phyloP scores from a whole-genome alignment of 2,888 invertebrate genomes.

The Sturmia bella region DNA sequence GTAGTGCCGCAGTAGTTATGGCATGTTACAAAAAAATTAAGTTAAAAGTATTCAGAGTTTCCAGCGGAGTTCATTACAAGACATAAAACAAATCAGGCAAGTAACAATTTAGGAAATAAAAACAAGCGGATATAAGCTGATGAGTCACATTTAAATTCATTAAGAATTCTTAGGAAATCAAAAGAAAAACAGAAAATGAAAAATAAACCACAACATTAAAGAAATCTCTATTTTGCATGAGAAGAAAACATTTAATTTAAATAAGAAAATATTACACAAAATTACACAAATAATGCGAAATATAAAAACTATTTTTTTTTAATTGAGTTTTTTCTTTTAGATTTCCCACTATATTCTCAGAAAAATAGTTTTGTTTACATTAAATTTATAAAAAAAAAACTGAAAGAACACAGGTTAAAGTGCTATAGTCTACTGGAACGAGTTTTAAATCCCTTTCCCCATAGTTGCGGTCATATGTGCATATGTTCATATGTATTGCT shows the following conservation, averaged over 20 bases:
- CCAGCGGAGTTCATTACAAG: slow-evolving; percentile 60
- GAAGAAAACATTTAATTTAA: slow-evolving; percentile 50
- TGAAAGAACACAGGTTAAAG: no score
- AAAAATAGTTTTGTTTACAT: no score
- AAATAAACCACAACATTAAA: background rate
- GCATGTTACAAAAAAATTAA: slow-evolving; percentile 65
- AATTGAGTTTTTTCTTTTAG: no score
- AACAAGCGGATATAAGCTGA: slow-evolving; percentile 60
- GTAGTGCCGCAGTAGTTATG: slow-evolving; percentile 18
- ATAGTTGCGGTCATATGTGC: no score
- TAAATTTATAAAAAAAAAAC: no score
- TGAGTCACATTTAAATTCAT: slow-evolving; percentile 68
- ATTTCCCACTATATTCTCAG: no score
- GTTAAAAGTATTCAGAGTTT: slow-evolving; percentile 50
- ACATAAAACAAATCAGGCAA: slow-evolving; percentile 26
- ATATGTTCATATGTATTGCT: no score
- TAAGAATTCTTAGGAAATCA: slow-evolving; percentile 48
- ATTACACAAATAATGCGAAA: no score
- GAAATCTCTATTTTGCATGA: slow-evolving; percentile 50
- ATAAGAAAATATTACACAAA: background rate
- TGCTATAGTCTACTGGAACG: no score
- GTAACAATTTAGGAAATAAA: background rate
- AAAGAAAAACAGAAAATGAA: background rate
- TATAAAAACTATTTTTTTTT: no score
- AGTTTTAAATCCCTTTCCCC: no score